A percentile compares a stretch with the other conserved stretches of the same genome.
These are phyloP conservation scores for Gadus macrocephalus DNA, from an alignment of 2,113 vertebrate genomes.

Conservation along the genomic window DNA sequence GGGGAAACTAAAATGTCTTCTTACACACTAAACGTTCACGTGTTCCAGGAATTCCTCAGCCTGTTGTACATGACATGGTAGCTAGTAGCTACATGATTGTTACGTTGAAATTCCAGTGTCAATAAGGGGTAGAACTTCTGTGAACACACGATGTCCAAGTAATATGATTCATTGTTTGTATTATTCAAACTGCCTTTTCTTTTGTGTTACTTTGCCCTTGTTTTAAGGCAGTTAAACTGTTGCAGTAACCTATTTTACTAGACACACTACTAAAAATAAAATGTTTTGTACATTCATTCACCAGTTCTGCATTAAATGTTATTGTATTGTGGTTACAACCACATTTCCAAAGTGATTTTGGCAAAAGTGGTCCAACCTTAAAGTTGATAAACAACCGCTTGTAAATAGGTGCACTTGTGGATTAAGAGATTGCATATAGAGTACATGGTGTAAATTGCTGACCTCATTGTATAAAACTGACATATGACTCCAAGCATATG, in stretches of 20 bases:
- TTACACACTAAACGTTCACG: constrained; percentile 9
- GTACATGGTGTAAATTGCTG: constrained; percentile 33
- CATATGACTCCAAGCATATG: constrained; percentile 49
- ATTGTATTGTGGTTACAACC: too few relatives aligned
- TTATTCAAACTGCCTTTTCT: too few relatives aligned
- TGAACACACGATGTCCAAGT: too few relatives aligned
- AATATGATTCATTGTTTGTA: too few relatives aligned
- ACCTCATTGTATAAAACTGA: constrained; percentile 55
- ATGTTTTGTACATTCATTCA: too few relatives aligned
- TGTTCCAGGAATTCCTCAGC: constrained; percentile 20
- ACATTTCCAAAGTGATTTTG: too few relatives aligned
- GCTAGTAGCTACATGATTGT: not conserved
- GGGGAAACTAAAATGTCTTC: constrained; percentile 24
- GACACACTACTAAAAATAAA: too few relatives aligned
- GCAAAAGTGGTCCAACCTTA: too few relatives aligned
- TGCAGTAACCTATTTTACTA: too few relatives aligned
- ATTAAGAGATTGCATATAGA: constrained; percentile 32
- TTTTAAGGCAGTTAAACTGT: too few relatives aligned
- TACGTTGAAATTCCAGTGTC: not conserved
- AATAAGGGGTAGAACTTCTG: not conserved
- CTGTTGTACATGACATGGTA: not conserved
- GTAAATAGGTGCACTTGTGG: constrained; percentile 19
- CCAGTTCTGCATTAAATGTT: too few relatives aligned
- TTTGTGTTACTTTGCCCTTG: too few relatives aligned
- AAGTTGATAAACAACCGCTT: not conserved